Evolutionary conservation across 1,140 invertebrate genomes (phyloP).

Genomic region (Hetaerina americana): DNA sequence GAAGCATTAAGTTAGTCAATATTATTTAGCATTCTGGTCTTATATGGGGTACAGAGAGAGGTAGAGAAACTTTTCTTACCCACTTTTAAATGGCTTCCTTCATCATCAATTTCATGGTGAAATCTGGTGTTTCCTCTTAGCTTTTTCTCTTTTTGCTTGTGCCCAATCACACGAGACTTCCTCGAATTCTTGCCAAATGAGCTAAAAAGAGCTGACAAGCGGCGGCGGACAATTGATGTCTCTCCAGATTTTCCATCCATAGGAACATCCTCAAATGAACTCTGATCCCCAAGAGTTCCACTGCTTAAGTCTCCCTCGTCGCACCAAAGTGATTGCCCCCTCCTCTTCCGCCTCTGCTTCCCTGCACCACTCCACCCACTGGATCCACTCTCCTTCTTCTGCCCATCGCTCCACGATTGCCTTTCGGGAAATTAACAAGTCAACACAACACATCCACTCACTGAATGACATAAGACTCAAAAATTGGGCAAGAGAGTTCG

Average conservation of each 20-base stretch:
- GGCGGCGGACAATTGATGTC: slow-evolving; percentile 9
- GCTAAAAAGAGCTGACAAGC: slow-evolving; percentile 17
- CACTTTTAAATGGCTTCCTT: too few relatives aligned
- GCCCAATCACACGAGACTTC: too few relatives aligned
- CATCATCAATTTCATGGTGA: too few relatives aligned
- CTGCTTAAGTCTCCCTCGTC: slow-evolving; percentile 22
- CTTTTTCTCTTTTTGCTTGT: not conserved
- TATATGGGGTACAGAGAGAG: too few relatives aligned
- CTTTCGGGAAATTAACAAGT: too few relatives aligned
- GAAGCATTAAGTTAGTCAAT: too few relatives aligned
- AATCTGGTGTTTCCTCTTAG: not conserved
- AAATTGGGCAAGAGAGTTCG: too few relatives aligned
- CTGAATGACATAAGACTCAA: too few relatives aligned
- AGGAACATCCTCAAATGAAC: slow-evolving; percentile 13
- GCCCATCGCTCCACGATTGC: not conserved
- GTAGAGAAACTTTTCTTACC: too few relatives aligned
- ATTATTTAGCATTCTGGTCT: too few relatives aligned
- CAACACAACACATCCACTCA: too few relatives aligned
- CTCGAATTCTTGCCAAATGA: slow-evolving; percentile 21
- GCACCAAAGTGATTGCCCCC: slow-evolving; percentile 9
- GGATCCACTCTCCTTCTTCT: not conserved
- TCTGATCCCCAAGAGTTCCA: slow-evolving; percentile 20
- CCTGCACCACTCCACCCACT: not conserved
- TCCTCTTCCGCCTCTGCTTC: not conserved
- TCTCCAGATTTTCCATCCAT: slow-evolving; percentile 4